Base-by-base conservation (phyloP, 1,140 invertebrate species). In the Drosophila pruinosa region DNA sequence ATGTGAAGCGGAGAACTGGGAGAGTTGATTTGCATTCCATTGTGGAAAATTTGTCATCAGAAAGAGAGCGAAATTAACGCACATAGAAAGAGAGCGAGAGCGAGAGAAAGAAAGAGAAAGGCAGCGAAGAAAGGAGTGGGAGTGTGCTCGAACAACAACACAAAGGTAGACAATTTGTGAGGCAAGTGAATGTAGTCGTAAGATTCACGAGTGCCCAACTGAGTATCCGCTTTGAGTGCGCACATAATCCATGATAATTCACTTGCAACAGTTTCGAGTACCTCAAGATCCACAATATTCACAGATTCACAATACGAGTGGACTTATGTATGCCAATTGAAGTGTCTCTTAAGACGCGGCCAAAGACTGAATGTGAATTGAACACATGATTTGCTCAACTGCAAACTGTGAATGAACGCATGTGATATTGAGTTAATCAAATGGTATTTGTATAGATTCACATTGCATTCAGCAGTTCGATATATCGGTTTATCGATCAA, bases 21-120 rank as follows among this genome's bases (percentile, higher is more conserved):
- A 64, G 68, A 65, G 24, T 58, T 57, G 52, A 65, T 72, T 65
- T 67, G 53, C 69, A 72, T 72, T 64, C 59, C 61, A 43, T 28
- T 64, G 68, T 64, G 61, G 50, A 71, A 65, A 65, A 58, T 65
- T 65, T 71, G 68, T 65, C 50, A 56, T 36, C 53, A 4, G 21
- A 22, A 14, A 53, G 12, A 54, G 39, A 21, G n/a, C 26, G 17
- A 28, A n/a, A 28, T n/a, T n/a, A n/a, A n/a, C n/a, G n/a, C n/a
- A n/a, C 3, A 15, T 0, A 28, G 38, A 28, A 31, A 47, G 31
- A 19, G 12, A 52, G 22, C 1, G 10, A 19, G 8, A 14, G 8
- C 6, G 45, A 12, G 21, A 26, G 28, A 26, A 15, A 31, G 38
- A n/a, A 28, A 41, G 38, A 28, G 24, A 54, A 19, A 39, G 34